Percentiles rank a stretch among this genome's conserved stretches.
phyloP scores from a whole-genome alignment of 2,113 vertebrate genomes.

The Actenoides hombroni region DNA sequence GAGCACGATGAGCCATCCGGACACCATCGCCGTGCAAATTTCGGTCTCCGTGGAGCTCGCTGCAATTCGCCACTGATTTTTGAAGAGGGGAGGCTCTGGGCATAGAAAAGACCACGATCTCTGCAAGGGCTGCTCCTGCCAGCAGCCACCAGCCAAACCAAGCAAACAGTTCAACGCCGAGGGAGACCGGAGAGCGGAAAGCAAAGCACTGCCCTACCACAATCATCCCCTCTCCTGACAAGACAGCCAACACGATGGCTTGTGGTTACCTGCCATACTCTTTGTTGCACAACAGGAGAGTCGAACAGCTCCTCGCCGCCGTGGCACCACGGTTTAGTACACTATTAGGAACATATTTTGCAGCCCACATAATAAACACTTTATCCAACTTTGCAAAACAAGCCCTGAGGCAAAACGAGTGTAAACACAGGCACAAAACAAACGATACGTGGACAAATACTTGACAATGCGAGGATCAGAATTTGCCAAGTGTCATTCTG shows the following conservation, averaged over 20 bases:
- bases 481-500: slow-evolving; percentile 45
- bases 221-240: background rate
- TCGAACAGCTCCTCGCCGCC: slow-evolving; percentile 42
- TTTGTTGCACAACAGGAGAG: slow-evolving; percentile 35
- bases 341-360: slow-evolving; percentile 69
- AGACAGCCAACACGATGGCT: slow-evolving; percentile 35
- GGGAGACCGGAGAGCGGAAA: slow-evolving; percentile 1
- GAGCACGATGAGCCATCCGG: fast-evolving
- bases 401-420: slow-evolving; percentile 4
- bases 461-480: slow-evolving; percentile 20
- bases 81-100: background rate
- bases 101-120: background rate
- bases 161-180: slow-evolving; percentile 29
- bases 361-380: slow-evolving; percentile 64
- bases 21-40: fast-evolving
- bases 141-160: slow-evolving; percentile 46
- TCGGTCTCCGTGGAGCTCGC: background rate
- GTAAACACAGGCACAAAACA: slow-evolving; percentile 59
- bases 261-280: slow-evolving; percentile 67
- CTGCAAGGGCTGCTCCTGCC: background rate
- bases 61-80: background rate
- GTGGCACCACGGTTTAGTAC: slow-evolving; percentile 58
- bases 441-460: slow-evolving; percentile 45
- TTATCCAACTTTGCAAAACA: slow-evolving; percentile 58
- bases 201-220: background rate